phyloP scores from a whole-genome alignment of 1,140 invertebrate genomes.

The Diachasma alloeum region DNA sequence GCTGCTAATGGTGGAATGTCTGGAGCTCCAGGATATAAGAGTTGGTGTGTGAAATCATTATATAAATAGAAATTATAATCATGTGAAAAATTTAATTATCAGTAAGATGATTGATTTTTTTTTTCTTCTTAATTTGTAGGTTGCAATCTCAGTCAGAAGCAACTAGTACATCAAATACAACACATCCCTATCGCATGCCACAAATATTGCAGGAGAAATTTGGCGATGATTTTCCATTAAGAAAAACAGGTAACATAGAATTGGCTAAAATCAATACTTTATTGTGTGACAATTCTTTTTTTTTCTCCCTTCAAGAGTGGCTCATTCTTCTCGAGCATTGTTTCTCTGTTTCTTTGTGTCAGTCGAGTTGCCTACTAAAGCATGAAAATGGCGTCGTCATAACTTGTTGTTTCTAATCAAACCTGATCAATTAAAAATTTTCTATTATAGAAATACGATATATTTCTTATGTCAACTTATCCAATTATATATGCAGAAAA shows the following conservation, averaged over 20 bases:
- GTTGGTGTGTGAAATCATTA: constrained; percentile 71
- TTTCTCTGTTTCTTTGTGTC: constrained; percentile 31
- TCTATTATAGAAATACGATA: background rate
- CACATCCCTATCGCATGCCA: constrained; percentile 76
- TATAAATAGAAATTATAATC: background rate
- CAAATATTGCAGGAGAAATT: constrained; percentile 66
- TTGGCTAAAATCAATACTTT: constrained; percentile 8
- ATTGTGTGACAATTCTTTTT: constrained; percentile 24
- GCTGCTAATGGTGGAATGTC: constrained; percentile 76
- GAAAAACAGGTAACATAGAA: constrained; percentile 87
- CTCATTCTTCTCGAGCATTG: background rate
- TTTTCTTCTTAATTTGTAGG: constrained; percentile 43
- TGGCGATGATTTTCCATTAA: constrained; percentile 83
- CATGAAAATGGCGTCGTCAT: constrained; percentile 54
- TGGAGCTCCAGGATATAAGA: constrained; percentile 77
- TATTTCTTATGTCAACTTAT: background rate
- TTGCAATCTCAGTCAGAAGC: constrained; percentile 60
- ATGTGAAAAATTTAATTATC: background rate
- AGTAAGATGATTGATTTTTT: background rate
- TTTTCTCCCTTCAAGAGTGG: constrained; percentile 20
- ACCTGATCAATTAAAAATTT: background rate
- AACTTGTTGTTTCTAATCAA: constrained; percentile 35
- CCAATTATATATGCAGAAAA: background rate
- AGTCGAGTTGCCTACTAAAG: constrained; percentile 62
- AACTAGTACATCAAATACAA: constrained; percentile 64